Evolutionary conservation across 2,888 invertebrate genomes (phyloP).

Genomic region (Epirrhoe tristata): DNA sequence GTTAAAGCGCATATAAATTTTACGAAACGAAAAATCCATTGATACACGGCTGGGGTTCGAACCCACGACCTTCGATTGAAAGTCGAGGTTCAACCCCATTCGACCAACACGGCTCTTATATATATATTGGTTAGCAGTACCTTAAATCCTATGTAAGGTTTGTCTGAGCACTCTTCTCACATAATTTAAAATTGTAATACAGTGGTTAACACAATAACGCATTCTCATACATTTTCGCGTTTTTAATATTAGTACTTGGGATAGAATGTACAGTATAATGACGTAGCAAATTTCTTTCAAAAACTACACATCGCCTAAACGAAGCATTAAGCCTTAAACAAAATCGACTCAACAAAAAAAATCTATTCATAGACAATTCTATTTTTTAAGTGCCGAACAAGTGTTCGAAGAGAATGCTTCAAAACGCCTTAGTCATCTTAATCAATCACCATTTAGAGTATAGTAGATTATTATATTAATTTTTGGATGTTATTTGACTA

Average conservation of each 20-base stretch:
- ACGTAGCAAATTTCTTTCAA: conserved; percentile 25
- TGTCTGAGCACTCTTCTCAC: no score
- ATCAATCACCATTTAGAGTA: conserved; percentile 82
- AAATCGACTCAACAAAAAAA: conserved; percentile 43
- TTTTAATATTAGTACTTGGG: background rate
- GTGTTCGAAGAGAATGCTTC: conserved; percentile 31
- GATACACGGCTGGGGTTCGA: no score
- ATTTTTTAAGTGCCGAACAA: conserved; percentile 39
- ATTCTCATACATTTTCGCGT: background rate
- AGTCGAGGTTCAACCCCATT: no score
- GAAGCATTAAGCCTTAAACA: conserved; percentile 42
- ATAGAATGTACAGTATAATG: conserved; percentile 11
- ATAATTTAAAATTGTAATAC: no score
- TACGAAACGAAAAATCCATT: no score
- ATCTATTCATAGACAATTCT: conserved; percentile 41
- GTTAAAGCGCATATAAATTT: no score
- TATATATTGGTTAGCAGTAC: no score
- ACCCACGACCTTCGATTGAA: no score
- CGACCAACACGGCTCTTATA: no score
- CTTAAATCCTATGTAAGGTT: no score
- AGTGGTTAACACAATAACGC: no score
- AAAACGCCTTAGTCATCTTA: conserved; percentile 73
- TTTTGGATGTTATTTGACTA: conserved; percentile 80
- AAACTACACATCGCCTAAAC: conserved; percentile 32
- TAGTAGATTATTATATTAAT: conserved; percentile 83